A percentile compares a stretch with the other conserved stretches of the same genome.
These are phyloP conservation scores for Caradrina kadenii DNA, from an alignment of 2,888 invertebrate genomes.

Conservation along the genomic window DNA sequence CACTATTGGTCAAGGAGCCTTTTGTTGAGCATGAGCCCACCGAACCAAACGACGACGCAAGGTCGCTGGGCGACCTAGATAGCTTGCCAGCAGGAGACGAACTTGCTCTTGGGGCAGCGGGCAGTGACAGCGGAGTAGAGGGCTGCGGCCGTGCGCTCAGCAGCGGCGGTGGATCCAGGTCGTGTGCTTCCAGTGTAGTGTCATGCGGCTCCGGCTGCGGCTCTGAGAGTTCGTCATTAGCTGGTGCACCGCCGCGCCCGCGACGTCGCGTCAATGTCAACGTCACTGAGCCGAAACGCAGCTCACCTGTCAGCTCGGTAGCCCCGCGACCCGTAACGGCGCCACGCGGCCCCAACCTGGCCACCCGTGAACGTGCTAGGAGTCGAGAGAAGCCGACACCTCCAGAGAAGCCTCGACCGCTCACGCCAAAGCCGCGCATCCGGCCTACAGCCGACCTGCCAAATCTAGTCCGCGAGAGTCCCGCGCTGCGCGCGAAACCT, in stretches of 20 bases:
- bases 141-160: conserved; percentile 93
- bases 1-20: conserved; percentile 71
- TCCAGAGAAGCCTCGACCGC: conserved; percentile 85
- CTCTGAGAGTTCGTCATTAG: conserved; percentile 94
- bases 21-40: conserved; percentile 77
- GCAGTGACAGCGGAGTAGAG: conserved; percentile 96
- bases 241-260: conserved; percentile 87
- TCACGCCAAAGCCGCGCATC: conserved; percentile 87
- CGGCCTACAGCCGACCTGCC: conserved; percentile 89
- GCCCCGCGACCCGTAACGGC: conserved; percentile 88
- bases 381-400: conserved; percentile 91
- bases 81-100: conserved; percentile 86
- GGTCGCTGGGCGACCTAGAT: conserved; percentile 84
- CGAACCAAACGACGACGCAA: conserved; percentile 84
- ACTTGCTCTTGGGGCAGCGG: conserved; percentile 89
- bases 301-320: conserved; percentile 88
- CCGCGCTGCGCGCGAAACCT: conserved; percentile 85
- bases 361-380: conserved; percentile 90
- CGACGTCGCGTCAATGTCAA: conserved; percentile 91
- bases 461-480: conserved; percentile 87
- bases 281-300: conserved; percentile 88
- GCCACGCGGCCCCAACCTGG: conserved; percentile 87
- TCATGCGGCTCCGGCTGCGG: conserved; percentile 95
- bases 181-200: conserved; percentile 94
- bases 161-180: conserved; percentile 92